These are phyloP conservation scores for Lucifuga dentata DNA, from an alignment of 2,113 vertebrate genomes.

Conservation along the genomic window DNA sequence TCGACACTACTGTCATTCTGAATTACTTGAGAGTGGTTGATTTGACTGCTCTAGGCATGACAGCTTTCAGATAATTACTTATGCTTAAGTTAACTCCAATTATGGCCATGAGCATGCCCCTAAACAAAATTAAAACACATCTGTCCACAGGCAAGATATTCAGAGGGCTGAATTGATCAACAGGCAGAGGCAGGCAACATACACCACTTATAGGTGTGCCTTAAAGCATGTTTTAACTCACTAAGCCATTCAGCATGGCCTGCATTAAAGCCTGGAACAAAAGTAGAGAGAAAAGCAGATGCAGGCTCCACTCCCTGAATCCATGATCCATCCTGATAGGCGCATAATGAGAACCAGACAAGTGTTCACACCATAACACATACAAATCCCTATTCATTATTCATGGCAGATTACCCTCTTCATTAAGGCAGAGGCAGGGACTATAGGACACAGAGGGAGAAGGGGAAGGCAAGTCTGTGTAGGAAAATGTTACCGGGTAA, in stretches of 20 bases:
- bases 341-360: constrained; percentile 80
- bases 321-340: constrained; percentile 76
- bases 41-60: constrained; percentile 29
- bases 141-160: constrained; percentile 23
- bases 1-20: constrained; percentile 56
- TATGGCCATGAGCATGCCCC: constrained; percentile 9
- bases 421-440: constrained; percentile 72
- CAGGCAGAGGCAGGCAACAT: constrained; percentile 28
- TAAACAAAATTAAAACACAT: constrained; percentile 33
- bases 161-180: constrained; percentile 33
- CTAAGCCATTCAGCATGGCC: constrained; percentile 62
- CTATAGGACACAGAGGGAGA: constrained; percentile 39
- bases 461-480: constrained; percentile 34
- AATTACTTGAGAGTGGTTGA: constrained; percentile 50
- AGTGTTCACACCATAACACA: constrained; percentile 78
- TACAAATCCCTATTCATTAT: constrained; percentile 82
- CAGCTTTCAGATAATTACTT: constrained; percentile 62
- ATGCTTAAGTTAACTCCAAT: constrained; percentile 4
- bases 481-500: constrained; percentile 41
- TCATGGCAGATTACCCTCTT: constrained; percentile 81
- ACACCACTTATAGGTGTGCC: constrained; percentile 66
- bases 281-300: constrained; percentile 71
- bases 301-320: constrained; percentile 64
- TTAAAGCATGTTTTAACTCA: constrained; percentile 58
- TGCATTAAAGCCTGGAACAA: constrained; percentile 73